phyloP scores from a whole-genome alignment of 92 coral and sea anemone genomes.

The Paragorgia papillata region DNA sequence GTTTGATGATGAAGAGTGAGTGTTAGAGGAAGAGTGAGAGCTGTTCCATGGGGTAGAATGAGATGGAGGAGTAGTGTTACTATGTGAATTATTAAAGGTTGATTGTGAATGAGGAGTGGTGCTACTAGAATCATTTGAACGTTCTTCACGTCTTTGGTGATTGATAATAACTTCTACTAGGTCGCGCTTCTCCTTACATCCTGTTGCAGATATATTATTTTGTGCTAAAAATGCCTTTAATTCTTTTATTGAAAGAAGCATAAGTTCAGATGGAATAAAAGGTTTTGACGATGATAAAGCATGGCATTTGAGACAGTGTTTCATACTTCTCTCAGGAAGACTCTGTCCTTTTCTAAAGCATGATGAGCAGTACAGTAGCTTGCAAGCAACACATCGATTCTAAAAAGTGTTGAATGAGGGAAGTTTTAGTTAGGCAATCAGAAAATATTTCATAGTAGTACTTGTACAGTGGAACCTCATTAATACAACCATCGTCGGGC shows the following conservation, averaged over 20 bases:
- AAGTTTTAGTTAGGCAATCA: too few species aligned
- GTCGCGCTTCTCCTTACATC: conserved; percentile 88
- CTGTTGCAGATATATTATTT: conserved; percentile 62
- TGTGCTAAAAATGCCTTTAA: conserved; percentile 75
- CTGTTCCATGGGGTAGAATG: conserved; percentile 39
- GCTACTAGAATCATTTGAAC: not conserved
- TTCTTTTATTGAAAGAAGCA: conserved; percentile 71
- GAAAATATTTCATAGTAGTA: too few species aligned
- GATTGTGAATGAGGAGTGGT: too few species aligned
- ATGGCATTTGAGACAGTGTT: conserved; percentile 80
- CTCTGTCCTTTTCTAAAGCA: conserved; percentile 77
- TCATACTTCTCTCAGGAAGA: conserved; percentile 56
- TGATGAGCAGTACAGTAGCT: conserved; percentile 63
- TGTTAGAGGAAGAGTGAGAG: not conserved
- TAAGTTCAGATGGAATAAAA: conserved; percentile 67
- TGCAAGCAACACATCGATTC: conserved; percentile 78
- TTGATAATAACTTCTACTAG: conserved; percentile 76
- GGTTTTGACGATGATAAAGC: conserved; percentile 73
- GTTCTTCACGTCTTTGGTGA: conserved; percentile 49
- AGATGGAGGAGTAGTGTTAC: conserved; percentile 5
- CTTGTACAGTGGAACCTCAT: too few species aligned
- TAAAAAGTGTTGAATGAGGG: conserved; percentile 26
- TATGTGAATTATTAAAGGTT: too few species aligned
- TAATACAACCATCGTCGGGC: too few species aligned
- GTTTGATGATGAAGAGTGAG: not conserved